Base-by-base conservation (phyloP, 1,140 invertebrate genomes). In the Platyscapa corneri region DNA sequence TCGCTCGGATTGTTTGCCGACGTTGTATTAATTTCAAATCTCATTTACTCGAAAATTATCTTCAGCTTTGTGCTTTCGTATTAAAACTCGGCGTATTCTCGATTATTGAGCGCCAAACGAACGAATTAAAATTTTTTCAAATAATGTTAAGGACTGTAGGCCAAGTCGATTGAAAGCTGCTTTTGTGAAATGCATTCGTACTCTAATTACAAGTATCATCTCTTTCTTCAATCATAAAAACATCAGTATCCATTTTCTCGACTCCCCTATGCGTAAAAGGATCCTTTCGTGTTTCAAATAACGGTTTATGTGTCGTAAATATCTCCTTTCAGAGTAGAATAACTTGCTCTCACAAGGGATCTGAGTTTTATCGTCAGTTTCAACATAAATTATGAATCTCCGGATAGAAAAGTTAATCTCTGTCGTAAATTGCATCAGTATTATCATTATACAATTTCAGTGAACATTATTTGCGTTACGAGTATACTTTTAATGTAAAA, bases 271-370 rank as follows among this genome's bases (percentile, higher is more conserved):
- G 74, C 32, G 65, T 72, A 72, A 84, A 64, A 79, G 32, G 64
- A 79, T 84, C 60, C 78, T 84, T 79, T 79, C 76, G 20, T 72
- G 46, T 79, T 79, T 84, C 76, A 32, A 70, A 72, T 70, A 67
- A 60, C 39, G 83, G 60, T 84, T 84, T 78, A 70, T 53, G 76
- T 79, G 67, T 78, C 76, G 46, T 72, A 79, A 79, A 84, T 84
- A 84, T 84, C 77, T 39, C 74, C 75, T 78, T 78, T 78, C 75
- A 34, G n/a, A 65, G 42, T 77, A 27, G 76, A 83, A 84, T 84
- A 84, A 84, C 34, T 76, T 37, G 65, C 67, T 72, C 67, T 37
- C 80, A 53, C 80, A 65, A 82, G 80, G 80, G 67, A 82, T 75
- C 39, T n/a, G 39, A 67, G 64, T 70, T 84, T 84, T 84, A 84